Base-by-base conservation (phyloP, 2,797 vertebrate genomes). In the Chloroceryle amazona region DNA sequence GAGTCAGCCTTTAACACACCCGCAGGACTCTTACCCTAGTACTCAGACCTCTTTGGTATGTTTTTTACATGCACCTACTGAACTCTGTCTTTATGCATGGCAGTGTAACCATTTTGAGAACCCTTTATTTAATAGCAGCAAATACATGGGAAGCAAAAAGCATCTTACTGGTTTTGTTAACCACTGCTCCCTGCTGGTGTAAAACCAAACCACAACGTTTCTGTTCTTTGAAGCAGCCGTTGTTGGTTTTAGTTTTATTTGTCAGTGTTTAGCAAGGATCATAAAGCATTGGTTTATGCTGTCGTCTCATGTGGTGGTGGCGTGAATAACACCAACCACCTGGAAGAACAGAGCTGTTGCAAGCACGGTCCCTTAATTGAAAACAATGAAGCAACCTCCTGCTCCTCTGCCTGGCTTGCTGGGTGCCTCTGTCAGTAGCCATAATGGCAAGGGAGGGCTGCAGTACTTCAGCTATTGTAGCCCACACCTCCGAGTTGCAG, bases 141-240 rank as follows among this genome's bases (percentile, higher is more conserved):
- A 29, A 13, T 54, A 33, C 3, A 3, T 0, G 9, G 8, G 31
- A 33, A 70, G 79, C 5, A 12, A 70, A 81, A 57, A 31, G 23
- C 10, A 5, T 52, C 39, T 41, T 49, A 3, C 26, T 61, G 88
- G 12, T 81, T 94, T 72, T 78, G 91, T 81, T 91, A 81, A 82
- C 63, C 57, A 67, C 73, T 96, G 94, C 94, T 90, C 91, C 74
- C 93, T 96, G 63, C 91, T 92, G 96, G 91, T 90, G 28, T 84
- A 26, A 86, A 86, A 52, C 25, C 23, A 39, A 35, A 93, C 18
- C 26, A 42, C 67, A 75, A 3, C 8, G 4, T 55, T 49, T 72
- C 46, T 73, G 63, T 60, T 51, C 42, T 75, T 80, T 63, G 21
- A 55, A 71, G 47, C 68, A 86, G 11, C 37, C 74, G 46, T 47